Evolutionary conservation across 1,140 invertebrate genomes (phyloP), one percentile per base, ranked within the genome.

Genomic region (Apis cerana): DNA sequence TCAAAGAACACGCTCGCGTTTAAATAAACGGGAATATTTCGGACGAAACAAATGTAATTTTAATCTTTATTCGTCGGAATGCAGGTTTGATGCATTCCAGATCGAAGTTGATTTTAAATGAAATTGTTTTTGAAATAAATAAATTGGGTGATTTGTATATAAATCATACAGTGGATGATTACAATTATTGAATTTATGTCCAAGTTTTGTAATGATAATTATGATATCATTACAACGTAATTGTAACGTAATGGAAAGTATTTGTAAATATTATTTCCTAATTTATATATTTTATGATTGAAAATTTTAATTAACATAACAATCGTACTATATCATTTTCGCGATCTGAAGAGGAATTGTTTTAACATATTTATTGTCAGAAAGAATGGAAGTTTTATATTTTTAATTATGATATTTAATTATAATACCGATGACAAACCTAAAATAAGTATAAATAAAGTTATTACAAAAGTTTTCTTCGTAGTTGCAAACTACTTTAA

Each of bases 341-440:
- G 82, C 1, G 92, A 92, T 0, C 59, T 84, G 5, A 2, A 12
- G 2, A 54, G 17, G 56, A 88, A 94, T 59, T 96, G 95, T 75
- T 86, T 85, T 0, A 84, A 92, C 0, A 80, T 95, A 17, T 96
- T 96, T 84, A 21, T 67, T 0, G 86, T 93, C 9, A 92, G 92
- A 12, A 91, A 93, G 19, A 92, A 93, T 17, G 95, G 95, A 43
- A 95, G 93, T 96, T 95, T 86, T 96, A 95, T 77, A 90, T 93
- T 4, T 96, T 96, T 83, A 96, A 96, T 89, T 95, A 95, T 69
- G 50, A 86, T 10, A 77, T n/a, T n/a, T n/a, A n/a, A n/a, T n/a
- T n/a, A n/a, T n/a, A n/a, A n/a, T n/a, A 83, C 3, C 0, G 86
- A 89, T 21, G 86, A 91, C 54, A 50, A 83, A 19, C 33, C n/a